phyloP scores from a whole-genome alignment of 2,113 vertebrate species.

The Anhinga anhinga region DNA sequence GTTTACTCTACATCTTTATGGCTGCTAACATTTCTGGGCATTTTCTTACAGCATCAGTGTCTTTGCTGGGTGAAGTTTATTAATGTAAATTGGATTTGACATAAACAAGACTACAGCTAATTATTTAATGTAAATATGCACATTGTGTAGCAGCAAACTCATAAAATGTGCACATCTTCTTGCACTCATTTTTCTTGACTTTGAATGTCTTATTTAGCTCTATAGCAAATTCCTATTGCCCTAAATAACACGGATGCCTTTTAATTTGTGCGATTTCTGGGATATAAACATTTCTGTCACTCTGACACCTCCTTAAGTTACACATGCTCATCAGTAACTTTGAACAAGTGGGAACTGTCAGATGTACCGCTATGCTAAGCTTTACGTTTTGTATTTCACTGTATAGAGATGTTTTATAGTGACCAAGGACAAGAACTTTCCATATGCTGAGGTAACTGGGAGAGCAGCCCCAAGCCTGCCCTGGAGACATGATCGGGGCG shows the following conservation, averaged over 20 bases:
- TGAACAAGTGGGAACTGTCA: background rate
- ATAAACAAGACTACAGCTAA: constrained; percentile 68
- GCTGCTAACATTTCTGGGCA: constrained; percentile 26
- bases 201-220: background rate
- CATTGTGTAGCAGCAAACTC: constrained; percentile 40
- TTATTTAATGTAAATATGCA: constrained; percentile 67
- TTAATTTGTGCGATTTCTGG: background rate
- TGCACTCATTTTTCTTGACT: background rate
- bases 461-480: background rate
- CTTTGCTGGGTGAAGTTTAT: constrained; percentile 54
- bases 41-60: constrained; percentile 6
- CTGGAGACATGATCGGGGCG: background rate
- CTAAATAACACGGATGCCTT: background rate
- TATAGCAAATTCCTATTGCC: background rate
- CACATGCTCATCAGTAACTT: background rate
- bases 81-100: constrained; percentile 70
- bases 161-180: constrained; percentile 46
- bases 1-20: constrained; percentile 31
- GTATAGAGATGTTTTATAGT: background rate
- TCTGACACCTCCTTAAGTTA: background rate
- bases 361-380: background rate
- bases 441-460: background rate
- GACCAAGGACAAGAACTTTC: background rate
- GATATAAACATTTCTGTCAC: background rate
- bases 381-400: background rate